These are phyloP conservation scores for Acrocephalus kingi DNA, from an alignment of 2,113 vertebrate genomes.

Conservation along the genomic window DNA sequence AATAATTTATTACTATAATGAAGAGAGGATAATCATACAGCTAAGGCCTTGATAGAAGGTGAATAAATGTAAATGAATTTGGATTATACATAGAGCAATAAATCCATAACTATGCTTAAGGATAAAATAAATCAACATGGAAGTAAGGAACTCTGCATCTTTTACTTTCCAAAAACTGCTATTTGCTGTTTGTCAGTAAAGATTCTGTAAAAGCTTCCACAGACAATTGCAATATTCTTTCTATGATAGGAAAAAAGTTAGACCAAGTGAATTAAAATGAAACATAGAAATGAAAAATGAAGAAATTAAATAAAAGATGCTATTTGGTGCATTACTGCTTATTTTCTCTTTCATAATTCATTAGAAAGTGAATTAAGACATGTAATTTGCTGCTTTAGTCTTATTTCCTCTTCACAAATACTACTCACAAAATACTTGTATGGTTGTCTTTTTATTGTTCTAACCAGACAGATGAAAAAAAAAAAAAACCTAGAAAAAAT, in stretches of 20 bases:
- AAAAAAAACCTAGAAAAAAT: background rate
- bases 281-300: background rate
- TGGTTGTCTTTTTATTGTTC: background rate
- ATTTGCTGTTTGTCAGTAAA: background rate
- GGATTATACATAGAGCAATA: background rate
- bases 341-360: background rate
- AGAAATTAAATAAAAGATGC: background rate
- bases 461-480: background rate
- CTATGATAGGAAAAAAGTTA: background rate
- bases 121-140: background rate
- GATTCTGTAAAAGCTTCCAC: background rate
- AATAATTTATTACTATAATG: background rate
- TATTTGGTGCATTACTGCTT: background rate
- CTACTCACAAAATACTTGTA: background rate
- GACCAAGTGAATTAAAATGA: background rate
- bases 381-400: background rate
- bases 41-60: background rate
- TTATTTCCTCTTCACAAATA: background rate
- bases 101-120: background rate
- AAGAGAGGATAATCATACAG: background rate
- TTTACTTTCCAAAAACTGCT: background rate
- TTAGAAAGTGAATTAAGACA: background rate
- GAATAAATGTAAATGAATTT: background rate
- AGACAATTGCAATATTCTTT: background rate
- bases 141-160: background rate